Evolutionary conservation across 1,140 invertebrate species (phyloP).

Genomic region (Zaprionus capensis): DNA sequence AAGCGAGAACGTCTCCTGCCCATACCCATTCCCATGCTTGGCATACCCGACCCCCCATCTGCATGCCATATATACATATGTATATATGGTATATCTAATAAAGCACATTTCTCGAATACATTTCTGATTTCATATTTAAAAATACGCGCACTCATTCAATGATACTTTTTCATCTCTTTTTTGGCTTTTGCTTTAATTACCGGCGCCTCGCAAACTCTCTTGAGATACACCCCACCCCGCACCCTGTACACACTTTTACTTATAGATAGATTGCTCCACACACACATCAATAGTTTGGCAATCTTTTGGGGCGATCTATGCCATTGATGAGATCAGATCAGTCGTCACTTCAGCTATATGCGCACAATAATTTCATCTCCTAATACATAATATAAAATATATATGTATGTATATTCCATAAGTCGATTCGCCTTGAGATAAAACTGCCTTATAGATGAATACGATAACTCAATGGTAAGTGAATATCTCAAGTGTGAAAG

Average conservation of each 20-base stretch:
- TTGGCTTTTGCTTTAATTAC: slow-evolving; percentile 67
- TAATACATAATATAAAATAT: slow-evolving; percentile 9
- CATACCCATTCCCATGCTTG: background rate
- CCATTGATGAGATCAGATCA: slow-evolving; percentile 77
- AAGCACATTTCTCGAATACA: slow-evolving; percentile 33
- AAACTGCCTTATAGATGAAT: slow-evolving; percentile 11
- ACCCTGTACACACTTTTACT: slow-evolving; percentile 34
- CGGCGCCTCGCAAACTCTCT: slow-evolving; percentile 64
- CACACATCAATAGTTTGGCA: slow-evolving; percentile 60
- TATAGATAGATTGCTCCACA: slow-evolving; percentile 21
- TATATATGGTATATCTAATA: slow-evolving; percentile 11
- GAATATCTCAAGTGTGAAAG: slow-evolving; percentile 33
- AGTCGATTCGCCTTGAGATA: slow-evolving; percentile 26
- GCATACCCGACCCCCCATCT: background rate
- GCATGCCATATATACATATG: background rate
- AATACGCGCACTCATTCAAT: slow-evolving; percentile 56
- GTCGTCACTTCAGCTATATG: slow-evolving; percentile 54
- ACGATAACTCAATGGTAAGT: slow-evolving; percentile 6
- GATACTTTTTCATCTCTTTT: slow-evolving; percentile 60
- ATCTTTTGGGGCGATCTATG: slow-evolving; percentile 56
- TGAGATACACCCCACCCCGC: slow-evolving; percentile 26
- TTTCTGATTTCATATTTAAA: slow-evolving; percentile 62
- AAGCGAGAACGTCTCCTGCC: slow-evolving; percentile 1
- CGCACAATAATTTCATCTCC: slow-evolving; percentile 16
- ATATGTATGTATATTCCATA: background rate